Conservation (phyloP, 1,140 invertebrate genomes). For the Samia ricini region DNA sequence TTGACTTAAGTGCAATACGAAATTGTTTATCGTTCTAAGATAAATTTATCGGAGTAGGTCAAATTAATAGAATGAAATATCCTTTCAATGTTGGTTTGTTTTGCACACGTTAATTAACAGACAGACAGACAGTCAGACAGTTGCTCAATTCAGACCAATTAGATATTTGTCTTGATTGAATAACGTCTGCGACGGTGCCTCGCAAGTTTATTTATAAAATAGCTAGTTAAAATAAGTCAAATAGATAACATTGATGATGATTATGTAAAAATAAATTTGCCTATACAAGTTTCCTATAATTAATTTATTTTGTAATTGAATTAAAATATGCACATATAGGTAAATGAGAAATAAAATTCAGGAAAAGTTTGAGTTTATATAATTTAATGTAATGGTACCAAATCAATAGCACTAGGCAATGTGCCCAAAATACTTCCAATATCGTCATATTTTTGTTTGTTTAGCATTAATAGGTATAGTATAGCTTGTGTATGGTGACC, state of each 20-base stretch:
- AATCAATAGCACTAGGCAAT: not conserved
- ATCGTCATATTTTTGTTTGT: not conserved
- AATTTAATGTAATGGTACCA: not conserved
- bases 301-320: too few relatives aligned
- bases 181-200: not conserved
- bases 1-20: not conserved
- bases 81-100: slow-evolving; percentile 20
- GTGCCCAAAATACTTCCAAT: not conserved
- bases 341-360: not conserved
- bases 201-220: not conserved
- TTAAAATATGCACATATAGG: too few relatives aligned
- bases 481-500: too few relatives aligned
- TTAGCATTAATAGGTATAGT: too few relatives aligned
- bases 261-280: too few relatives aligned
- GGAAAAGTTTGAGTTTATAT: not conserved
- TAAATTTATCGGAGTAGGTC: not conserved
- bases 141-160: slow-evolving; percentile 58
- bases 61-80: slow-evolving; percentile 23
- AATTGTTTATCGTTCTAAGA: not conserved
- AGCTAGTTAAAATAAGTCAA: too few relatives aligned
- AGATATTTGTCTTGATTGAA: slow-evolving; percentile 18
- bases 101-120: slow-evolving; percentile 9
- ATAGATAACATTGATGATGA: too few relatives aligned
- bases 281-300: too few relatives aligned
- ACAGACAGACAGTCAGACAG: slow-evolving; percentile 22